Conservation (phyloP, 30 jellyfish, hydroid and myxozoan genomes). For the Clytia hemisphaerica region DNA sequence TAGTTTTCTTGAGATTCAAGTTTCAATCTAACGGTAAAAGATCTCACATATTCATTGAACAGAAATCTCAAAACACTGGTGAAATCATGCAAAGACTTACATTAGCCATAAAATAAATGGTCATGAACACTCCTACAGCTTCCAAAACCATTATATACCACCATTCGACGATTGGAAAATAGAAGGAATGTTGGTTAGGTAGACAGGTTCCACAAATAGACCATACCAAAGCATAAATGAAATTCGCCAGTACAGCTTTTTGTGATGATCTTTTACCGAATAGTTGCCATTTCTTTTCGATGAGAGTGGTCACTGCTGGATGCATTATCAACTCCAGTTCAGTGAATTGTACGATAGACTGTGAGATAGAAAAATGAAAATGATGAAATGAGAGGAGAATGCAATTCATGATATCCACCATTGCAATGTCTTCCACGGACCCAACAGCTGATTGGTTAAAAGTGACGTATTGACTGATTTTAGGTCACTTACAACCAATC, state of each 20-base stretch:
- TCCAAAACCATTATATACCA: constrained; percentile 71
- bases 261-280: constrained; percentile 56
- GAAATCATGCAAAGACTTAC: constrained; percentile 39
- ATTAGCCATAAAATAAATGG: constrained; percentile 47
- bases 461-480: too few relatives aligned
- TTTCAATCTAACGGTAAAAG: too few relatives aligned
- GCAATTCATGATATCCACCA: too few relatives aligned
- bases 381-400: too few relatives aligned
- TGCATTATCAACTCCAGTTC: constrained; percentile 69
- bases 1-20: too few relatives aligned
- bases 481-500: too few relatives aligned
- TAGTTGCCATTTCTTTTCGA: constrained; percentile 64
- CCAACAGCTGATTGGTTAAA: too few relatives aligned
- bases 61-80: too few relatives aligned
- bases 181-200: constrained; percentile 56
- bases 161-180: constrained; percentile 47
- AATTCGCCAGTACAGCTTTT: constrained; percentile 23
- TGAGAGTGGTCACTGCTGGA: constrained; percentile 59
- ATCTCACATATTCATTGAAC: too few relatives aligned
- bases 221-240: constrained; percentile 63
- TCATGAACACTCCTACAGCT: constrained; percentile 37
- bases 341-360: constrained; percentile 59
- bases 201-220: constrained; percentile 56
- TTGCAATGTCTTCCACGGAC: too few relatives aligned
- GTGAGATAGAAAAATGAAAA: background rate